phyloP scores from a whole-genome alignment of 2,888 invertebrate genomes.

The Eilema sororculum region DNA sequence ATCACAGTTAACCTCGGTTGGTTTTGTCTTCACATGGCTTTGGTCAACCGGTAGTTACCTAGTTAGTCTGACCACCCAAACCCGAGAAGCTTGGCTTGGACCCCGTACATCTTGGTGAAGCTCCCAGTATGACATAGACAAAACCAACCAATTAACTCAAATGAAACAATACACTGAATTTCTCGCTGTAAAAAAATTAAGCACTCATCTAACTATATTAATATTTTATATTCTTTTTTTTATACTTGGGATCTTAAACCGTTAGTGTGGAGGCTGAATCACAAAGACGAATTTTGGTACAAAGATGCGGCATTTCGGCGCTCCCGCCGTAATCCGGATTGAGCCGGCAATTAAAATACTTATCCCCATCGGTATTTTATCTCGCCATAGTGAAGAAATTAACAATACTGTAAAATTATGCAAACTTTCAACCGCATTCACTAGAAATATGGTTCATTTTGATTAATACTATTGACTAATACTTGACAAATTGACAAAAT shows the following conservation, averaged over 20 bases:
- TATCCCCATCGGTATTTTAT: slow-evolving; percentile 63
- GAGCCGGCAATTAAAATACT: slow-evolving; percentile 78
- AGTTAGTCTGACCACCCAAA: no score
- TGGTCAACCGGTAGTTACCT: no score
- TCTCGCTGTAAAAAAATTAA: no score
- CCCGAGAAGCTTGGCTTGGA: no score
- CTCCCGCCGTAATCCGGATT: slow-evolving; percentile 70
- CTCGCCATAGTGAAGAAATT: slow-evolving; percentile 4
- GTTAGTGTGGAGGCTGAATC: slow-evolving; percentile 45
- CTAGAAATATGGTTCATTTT: background rate
- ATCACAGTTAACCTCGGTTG: no score
- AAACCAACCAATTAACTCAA: no score
- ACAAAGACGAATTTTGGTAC: slow-evolving; percentile 67
- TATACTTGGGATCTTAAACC: background rate
- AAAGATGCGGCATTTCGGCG: slow-evolving; percentile 64
- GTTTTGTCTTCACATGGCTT: no score
- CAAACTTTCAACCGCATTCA: background rate
- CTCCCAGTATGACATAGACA: no score
- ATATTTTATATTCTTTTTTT: background rate
- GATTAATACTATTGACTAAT: background rate
- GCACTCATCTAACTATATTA: no score
- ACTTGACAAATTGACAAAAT: no score
- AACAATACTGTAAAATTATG: background rate
- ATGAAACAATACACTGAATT: background rate
- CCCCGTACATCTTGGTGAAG: no score